phyloP scores from a whole-genome alignment of 2,888 invertebrate species.

The Masnerella sp. region DNA sequence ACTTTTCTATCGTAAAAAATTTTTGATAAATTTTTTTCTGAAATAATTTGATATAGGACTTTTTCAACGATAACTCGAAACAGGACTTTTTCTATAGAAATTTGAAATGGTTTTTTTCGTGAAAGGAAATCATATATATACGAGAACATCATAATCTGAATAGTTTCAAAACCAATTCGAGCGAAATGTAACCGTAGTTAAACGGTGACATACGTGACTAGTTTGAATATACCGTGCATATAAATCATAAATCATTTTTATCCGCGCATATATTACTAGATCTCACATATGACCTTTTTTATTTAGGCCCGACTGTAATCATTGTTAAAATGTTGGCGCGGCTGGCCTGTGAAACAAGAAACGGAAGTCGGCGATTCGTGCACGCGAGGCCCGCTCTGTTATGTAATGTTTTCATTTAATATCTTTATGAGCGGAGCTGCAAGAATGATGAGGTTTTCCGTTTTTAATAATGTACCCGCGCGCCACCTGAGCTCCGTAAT shows the following conservation, averaged over 20 bases:
- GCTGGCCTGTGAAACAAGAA: slow-evolving; percentile 53
- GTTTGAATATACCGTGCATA: slow-evolving; percentile 24
- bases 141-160: no score
- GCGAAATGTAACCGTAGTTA: no score
- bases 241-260: slow-evolving; percentile 47
- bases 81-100: no score
- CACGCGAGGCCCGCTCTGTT: slow-evolving; percentile 62
- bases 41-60: no score
- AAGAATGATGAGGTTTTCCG: slow-evolving; percentile 76
- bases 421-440: slow-evolving; percentile 73
- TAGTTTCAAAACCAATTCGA: no score
- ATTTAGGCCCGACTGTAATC: slow-evolving; percentile 38
- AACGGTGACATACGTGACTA: slow-evolving; percentile 30
- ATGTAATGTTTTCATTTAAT: slow-evolving; percentile 76
- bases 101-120: no score
- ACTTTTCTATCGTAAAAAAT: no score
- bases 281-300: slow-evolving; percentile 35
- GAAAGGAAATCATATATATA: no score
- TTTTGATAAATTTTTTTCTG: no score
- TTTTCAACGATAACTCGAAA: no score
- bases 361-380: slow-evolving; percentile 53
- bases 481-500: slow-evolving; percentile 76
- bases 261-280: slow-evolving; percentile 42
- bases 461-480: slow-evolving; percentile 75
- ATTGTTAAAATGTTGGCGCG: slow-evolving; percentile 50